These are phyloP conservation scores for Neodiprion lecontei DNA, from an alignment of 1,140 invertebrate genomes.

Conservation along the genomic window DNA sequence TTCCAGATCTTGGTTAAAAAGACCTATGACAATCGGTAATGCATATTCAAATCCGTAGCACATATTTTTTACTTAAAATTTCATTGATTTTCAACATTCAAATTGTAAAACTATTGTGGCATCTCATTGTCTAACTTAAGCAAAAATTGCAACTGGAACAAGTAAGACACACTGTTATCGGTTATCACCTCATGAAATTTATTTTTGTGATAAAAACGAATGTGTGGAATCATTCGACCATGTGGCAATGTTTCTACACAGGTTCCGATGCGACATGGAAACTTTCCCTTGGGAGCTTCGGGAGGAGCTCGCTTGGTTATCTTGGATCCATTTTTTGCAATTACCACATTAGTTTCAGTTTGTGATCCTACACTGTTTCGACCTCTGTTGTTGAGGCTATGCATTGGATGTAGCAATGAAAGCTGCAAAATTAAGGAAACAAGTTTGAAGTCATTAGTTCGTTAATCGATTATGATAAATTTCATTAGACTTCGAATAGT, in stretches of 20 bases:
- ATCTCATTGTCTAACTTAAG: background rate
- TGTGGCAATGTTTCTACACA: constrained; percentile 31
- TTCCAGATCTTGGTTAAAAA: too few relatives aligned
- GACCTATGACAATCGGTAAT: too few relatives aligned
- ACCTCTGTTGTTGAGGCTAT: constrained; percentile 24
- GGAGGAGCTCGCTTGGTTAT: constrained; percentile 3
- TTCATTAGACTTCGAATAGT: too few relatives aligned
- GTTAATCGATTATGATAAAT: too few relatives aligned
- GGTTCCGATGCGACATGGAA: constrained; percentile 37
- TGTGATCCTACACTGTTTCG: constrained; percentile 24
- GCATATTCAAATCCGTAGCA: too few relatives aligned
- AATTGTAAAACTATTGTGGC: too few relatives aligned
- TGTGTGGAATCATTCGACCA: constrained; percentile 38
- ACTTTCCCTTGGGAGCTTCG: constrained; percentile 36
- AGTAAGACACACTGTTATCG: background rate
- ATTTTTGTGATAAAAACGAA: constrained; percentile 35
- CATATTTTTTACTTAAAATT: too few relatives aligned
- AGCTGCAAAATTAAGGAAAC: constrained; percentile 12
- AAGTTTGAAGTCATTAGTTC: too few relatives aligned
- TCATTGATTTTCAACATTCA: too few relatives aligned
- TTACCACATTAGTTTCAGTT: constrained; percentile 24
- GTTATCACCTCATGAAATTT: constrained; percentile 33
- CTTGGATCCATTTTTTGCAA: background rate
- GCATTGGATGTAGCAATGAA: constrained; percentile 33
- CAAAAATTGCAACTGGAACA: constrained; percentile 6